Percentiles rank a stretch among this genome's conserved stretches.
Conservation (phyloP, 2,888 invertebrate species). For the Noctua pronuba region DNA sequence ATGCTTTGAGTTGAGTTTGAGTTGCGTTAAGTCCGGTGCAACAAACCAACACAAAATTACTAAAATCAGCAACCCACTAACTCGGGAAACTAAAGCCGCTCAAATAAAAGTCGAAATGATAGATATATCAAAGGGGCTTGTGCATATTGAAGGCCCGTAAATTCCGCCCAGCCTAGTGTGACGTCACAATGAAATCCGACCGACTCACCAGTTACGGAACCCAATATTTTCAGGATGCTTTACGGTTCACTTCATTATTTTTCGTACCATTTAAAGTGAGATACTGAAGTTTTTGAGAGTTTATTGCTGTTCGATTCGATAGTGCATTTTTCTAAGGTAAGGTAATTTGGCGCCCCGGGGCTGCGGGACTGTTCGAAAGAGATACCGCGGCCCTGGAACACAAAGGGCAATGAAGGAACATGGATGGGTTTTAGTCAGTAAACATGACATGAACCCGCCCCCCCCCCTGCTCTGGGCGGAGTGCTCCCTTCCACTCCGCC, state of each 20-base stretch:
- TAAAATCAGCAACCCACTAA: neutral
- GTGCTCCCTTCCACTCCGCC: too few relatives aligned
- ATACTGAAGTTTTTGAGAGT: constrained; percentile 19
- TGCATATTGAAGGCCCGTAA: constrained; percentile 44
- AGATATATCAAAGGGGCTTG: constrained; percentile 41
- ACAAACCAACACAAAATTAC: neutral
- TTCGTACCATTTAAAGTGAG: constrained; percentile 34
- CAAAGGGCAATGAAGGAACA: too few relatives aligned
- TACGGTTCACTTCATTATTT: constrained; percentile 36
- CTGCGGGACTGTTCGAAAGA: too few relatives aligned
- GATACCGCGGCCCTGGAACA: too few relatives aligned
- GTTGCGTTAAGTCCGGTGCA: neutral
- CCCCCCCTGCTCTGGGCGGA: too few relatives aligned
- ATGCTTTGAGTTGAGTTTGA: too few relatives aligned
- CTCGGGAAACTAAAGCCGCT: neutral
- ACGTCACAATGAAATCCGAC: constrained; percentile 28
- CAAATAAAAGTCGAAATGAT: constrained; percentile 27
- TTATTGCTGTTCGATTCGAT: neutral
- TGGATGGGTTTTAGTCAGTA: too few relatives aligned
- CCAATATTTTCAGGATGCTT: constrained; percentile 43
- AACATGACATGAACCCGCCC: too few relatives aligned
- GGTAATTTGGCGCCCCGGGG: too few relatives aligned
- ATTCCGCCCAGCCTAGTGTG: constrained; percentile 27
- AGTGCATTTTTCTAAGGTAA: constrained; percentile 1
- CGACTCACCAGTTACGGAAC: constrained; percentile 18